Conservation (phyloP, 2,888 invertebrate species). For the Vanessa cardui region DNA sequence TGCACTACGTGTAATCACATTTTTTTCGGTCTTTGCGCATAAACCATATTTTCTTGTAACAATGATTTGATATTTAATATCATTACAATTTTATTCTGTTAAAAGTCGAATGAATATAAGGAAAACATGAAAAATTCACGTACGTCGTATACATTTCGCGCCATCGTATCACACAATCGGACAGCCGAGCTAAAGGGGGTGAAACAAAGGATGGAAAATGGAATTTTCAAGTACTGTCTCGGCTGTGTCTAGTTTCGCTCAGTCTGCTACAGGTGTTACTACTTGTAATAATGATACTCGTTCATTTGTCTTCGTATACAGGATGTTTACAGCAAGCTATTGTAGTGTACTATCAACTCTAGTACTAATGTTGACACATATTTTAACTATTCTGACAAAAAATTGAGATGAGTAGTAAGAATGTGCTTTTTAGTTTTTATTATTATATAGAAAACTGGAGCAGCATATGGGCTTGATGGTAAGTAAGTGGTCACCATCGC, state of each 20-base stretch:
- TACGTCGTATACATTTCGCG: constrained; percentile 28
- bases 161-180: constrained; percentile 51
- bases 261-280: constrained; percentile 28
- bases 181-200: constrained; percentile 48
- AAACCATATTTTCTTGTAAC: too few species aligned
- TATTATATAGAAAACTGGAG: too few species aligned
- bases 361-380: too few species aligned
- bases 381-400: too few species aligned
- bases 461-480: too few species aligned
- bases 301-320: constrained; percentile 7
- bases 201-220: constrained; percentile 57
- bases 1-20: too few species aligned
- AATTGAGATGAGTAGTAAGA: too few species aligned
- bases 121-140: constrained; percentile 12
- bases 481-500: too few species aligned
- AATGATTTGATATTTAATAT: too few species aligned
- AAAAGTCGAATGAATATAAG: background rate
- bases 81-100: background rate
- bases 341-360: too few species aligned
- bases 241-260: constrained; percentile 17
- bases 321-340: background rate
- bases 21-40: too few species aligned
- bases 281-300: background rate
- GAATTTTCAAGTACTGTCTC: constrained; percentile 54
- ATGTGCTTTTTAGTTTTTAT: too few species aligned